phyloP scores from a whole-genome alignment of 2,888 invertebrate genomes.

The Phytoseiulus persimilis region DNA sequence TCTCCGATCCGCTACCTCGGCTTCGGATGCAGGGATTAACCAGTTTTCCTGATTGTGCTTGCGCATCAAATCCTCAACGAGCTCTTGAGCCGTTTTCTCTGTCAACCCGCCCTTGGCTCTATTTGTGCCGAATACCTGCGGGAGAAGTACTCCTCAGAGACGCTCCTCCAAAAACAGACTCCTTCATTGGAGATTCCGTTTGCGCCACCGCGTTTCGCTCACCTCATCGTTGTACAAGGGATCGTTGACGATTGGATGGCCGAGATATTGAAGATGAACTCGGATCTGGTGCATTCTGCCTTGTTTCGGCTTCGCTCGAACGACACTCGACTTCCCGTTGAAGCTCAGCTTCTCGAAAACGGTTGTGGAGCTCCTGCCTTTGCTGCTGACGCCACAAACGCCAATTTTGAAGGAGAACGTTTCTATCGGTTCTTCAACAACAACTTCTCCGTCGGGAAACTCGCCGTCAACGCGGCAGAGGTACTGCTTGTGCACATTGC shows the following conservation, averaged over 20 bases:
- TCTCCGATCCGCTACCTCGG: conserved; percentile 36
- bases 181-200: not conserved
- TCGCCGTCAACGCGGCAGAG: conserved; percentile 87
- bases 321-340: conserved; percentile 82
- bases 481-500: conserved; percentile 87
- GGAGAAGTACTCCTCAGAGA: conserved; percentile 37
- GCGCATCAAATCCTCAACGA: conserved; percentile 76
- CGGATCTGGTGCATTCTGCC: conserved; percentile 98
- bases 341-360: conserved; percentile 79
- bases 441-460: conserved; percentile 68
- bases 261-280: conserved; percentile 92
- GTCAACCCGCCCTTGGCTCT: conserved; percentile 37
- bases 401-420: conserved; percentile 91
- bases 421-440: conserved; percentile 81
- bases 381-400: conserved; percentile 82
- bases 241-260: conserved; percentile 94
- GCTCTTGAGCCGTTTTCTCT: conserved; percentile 46
- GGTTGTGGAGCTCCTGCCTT: conserved; percentile 85
- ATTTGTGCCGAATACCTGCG: conserved; percentile 40
- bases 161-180: conserved; percentile 25
- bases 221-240: conserved; percentile 91
- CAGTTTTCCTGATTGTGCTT: conserved; percentile 90
- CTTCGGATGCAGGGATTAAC: conserved; percentile 53
- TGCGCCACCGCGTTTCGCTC: conserved; percentile 50
- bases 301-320: conserved; percentile 85